phyloP scores from a whole-genome alignment of 2,113 vertebrate species.

The Triplophysa siluroides region DNA sequence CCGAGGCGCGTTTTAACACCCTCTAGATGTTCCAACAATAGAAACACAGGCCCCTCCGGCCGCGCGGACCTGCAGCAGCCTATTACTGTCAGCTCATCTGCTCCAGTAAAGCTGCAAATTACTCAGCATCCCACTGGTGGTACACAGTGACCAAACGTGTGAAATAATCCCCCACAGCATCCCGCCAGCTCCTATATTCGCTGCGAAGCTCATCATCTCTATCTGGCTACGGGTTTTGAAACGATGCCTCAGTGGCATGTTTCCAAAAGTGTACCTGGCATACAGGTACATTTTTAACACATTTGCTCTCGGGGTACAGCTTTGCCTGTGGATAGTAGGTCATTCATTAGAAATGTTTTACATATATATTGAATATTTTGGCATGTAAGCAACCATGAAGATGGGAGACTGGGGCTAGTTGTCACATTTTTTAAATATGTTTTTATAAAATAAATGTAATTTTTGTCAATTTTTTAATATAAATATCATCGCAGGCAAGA shows the following conservation, averaged over 20 bases:
- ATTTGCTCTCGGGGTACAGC: not conserved
- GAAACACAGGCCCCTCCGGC: conserved; percentile 44
- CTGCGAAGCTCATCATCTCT: not conserved
- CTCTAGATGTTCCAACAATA: conserved; percentile 61
- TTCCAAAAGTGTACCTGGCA: not conserved
- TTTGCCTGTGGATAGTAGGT: not conserved
- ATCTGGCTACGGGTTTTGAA: not conserved
- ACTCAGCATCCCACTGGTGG: conserved; percentile 57
- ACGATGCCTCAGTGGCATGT: conserved; percentile 3
- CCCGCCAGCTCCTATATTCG: conserved; percentile 22
- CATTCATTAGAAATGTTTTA: not conserved
- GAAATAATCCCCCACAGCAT: conserved; percentile 65
- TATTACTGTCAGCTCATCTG: conserved; percentile 67
- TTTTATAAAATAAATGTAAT: too few relatives aligned
- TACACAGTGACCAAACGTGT: conserved; percentile 60
- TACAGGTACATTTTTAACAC: not conserved
- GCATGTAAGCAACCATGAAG: not conserved
- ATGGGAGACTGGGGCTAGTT: too few relatives aligned
- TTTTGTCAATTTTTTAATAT: too few relatives aligned
- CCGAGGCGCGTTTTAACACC: conserved; percentile 70
- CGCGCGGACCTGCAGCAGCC: conserved; percentile 28
- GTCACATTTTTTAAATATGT: too few relatives aligned
- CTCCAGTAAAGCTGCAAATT: conserved; percentile 71
- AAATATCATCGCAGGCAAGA: too few relatives aligned
- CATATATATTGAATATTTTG: not conserved